Percentiles rank a stretch among this genome's conserved stretches.
Conservation (phyloP, 2,888 invertebrate species). For the Caenorhabditis japonica region DNA sequence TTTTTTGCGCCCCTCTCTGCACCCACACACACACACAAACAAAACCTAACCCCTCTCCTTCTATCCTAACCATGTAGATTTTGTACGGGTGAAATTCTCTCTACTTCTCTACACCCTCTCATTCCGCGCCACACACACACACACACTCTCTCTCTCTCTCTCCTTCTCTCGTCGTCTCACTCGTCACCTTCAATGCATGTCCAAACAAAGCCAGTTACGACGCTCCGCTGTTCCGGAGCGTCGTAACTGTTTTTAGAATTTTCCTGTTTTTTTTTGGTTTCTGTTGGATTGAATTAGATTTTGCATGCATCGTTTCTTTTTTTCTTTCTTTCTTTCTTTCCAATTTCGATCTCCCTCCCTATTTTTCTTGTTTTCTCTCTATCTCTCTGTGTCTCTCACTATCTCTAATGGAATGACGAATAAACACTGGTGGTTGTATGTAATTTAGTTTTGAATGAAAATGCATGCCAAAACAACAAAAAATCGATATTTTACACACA, state of each 20-base stretch:
- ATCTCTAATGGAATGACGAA: conserved; percentile 40
- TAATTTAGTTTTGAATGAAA: conserved; percentile 41
- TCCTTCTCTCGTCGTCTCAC: conserved; percentile 2
- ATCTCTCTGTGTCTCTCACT: conserved; percentile 5
- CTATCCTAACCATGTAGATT: background rate
- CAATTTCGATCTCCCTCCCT: conserved; percentile 7
- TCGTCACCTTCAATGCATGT: conserved; percentile 2
- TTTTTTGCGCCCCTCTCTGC: conserved; percentile 3
- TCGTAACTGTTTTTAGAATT: too few relatives aligned
- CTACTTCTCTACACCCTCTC: conserved; percentile 19
- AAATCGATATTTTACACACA: too few relatives aligned
- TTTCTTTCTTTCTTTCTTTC: background rate
- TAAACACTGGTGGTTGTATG: conserved; percentile 51
- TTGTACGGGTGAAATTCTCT: conserved; percentile 7
- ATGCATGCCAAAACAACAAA: too few relatives aligned
- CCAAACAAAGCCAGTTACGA: too few relatives aligned
- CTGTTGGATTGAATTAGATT: background rate
- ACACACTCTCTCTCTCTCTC: conserved; percentile 13
- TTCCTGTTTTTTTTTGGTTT: background rate
- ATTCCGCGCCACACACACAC: conserved; percentile 8
- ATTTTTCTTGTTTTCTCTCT: conserved; percentile 17
- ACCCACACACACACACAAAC: conserved; percentile 9
- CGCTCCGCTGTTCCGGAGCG: too few relatives aligned
- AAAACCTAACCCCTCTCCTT: background rate
- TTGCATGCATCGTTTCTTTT: too few relatives aligned